These are phyloP conservation scores for Corythornis vintsioides DNA, from an alignment of 2,113 vertebrate species.

Conservation along the genomic window DNA sequence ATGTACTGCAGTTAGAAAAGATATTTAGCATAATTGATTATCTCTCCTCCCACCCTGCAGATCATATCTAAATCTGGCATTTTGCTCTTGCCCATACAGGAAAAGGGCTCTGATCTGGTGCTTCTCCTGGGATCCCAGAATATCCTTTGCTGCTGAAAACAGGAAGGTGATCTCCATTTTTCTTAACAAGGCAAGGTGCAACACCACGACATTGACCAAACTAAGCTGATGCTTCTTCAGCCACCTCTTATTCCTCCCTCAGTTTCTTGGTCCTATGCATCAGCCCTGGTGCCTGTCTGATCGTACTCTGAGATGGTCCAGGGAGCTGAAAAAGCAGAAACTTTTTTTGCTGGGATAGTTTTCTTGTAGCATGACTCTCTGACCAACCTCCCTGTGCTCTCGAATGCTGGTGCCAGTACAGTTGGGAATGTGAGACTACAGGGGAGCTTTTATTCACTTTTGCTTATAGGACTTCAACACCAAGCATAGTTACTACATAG, in stretches of 20 bases:
- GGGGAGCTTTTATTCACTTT: not conserved
- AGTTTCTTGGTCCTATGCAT: not conserved
- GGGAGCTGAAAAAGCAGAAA: not conserved
- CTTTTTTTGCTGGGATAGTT: not conserved
- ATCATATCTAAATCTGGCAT: not conserved
- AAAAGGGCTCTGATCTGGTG: not conserved
- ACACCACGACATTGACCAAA: not conserved
- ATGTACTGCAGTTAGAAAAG: not conserved
- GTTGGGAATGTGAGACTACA: not conserved
- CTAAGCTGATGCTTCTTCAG: not conserved
- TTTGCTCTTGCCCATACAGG: not conserved
- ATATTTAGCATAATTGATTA: not conserved
- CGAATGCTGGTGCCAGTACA: not conserved
- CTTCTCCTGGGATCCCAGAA: not conserved
- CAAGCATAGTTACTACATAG: not conserved
- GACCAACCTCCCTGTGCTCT: not conserved
- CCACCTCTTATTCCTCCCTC: not conserved
- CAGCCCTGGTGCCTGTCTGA: not conserved
- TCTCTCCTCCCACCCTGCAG: fast-evolving
- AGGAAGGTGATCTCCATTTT: not conserved
- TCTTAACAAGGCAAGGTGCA: not conserved
- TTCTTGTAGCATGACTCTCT: not conserved
- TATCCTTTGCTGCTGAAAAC: not conserved
- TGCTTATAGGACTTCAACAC: not conserved
- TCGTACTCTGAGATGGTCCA: not conserved